A percentile compares a stretch with the other conserved stretches of the same genome.
Conservation (phyloP, 2,888 invertebrate genomes). For the Drosophila gaucha region DNA sequence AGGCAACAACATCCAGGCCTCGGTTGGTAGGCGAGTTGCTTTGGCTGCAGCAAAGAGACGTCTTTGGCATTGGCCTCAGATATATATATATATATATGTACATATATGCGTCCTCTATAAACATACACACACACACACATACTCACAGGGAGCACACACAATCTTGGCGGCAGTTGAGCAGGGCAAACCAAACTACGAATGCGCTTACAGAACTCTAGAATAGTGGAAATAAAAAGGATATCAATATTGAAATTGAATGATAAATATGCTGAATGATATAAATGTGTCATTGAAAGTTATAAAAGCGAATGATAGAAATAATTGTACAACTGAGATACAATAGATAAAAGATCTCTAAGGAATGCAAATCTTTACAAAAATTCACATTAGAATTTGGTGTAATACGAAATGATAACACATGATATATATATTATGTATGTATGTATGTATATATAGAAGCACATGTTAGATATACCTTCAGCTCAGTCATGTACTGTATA, state of each 20-base stretch:
- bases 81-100: not conserved
- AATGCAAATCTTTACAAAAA: no score
- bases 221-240: not conserved
- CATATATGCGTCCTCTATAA: constrained; percentile 59
- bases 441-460: no score
- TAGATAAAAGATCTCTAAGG: no score
- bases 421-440: no score
- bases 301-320: no score
- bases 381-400: no score
- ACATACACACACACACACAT: constrained; percentile 37
- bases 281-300: no score
- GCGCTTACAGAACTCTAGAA: constrained; percentile 17
- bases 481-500: no score
- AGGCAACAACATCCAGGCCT: constrained; percentile 48
- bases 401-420: no score
- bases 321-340: no score
- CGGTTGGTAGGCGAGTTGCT: constrained; percentile 37
- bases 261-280: not conserved
- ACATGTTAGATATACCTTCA: no score
- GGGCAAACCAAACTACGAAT: constrained; percentile 16
- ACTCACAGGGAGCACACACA: constrained; percentile 9
- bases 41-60: constrained; percentile 48
- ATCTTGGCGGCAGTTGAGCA: not conserved
- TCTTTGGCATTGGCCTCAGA: constrained; percentile 68
- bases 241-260: not conserved